Evolutionary conservation across 2,888 invertebrate genomes (phyloP).

Genomic region (Pilophorus perplexus): DNA sequence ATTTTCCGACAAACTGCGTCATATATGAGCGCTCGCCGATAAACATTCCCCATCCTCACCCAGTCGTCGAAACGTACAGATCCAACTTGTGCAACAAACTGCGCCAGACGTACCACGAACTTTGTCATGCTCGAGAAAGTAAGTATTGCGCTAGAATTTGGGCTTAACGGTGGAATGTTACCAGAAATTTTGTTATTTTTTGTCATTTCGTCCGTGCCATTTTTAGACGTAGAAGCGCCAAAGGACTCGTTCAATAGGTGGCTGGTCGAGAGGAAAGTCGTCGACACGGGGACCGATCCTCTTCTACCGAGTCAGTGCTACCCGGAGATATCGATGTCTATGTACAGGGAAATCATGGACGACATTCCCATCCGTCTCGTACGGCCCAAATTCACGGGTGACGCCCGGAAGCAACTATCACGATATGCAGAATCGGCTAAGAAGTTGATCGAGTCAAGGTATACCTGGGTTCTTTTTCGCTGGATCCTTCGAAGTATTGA

Average conservation of each 20-base stretch:
- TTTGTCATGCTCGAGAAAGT: constrained; percentile 87
- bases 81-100: constrained; percentile 79
- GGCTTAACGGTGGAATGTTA: neutral
- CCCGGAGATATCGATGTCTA: constrained; percentile 87
- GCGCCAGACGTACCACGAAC: constrained; percentile 86
- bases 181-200: constrained; percentile 34
- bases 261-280: constrained; percentile 92
- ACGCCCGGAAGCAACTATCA: constrained; percentile 90
- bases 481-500: too few species aligned
- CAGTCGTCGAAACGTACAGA: constrained; percentile 86
- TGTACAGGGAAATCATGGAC: constrained; percentile 97
- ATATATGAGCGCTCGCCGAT: constrained; percentile 83
- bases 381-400: constrained; percentile 93
- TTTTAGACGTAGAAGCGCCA: constrained; percentile 80
- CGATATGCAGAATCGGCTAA: constrained; percentile 95
- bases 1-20: constrained; percentile 87
- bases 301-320: constrained; percentile 87
- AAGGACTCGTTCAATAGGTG: constrained; percentile 95
- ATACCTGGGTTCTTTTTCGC: too few species aligned
- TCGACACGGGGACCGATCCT: constrained; percentile 86
- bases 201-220: constrained; percentile 63
- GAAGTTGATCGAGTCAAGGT: constrained; percentile 87
- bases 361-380: constrained; percentile 94
- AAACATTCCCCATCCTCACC: constrained; percentile 85
- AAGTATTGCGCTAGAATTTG: constrained; percentile 44